A percentile compares a stretch with the other conserved stretches of the same genome.
Conservation (phyloP, 37 sponge, comb jelly and placozoan species). For the Eunapius fragilis region DNA sequence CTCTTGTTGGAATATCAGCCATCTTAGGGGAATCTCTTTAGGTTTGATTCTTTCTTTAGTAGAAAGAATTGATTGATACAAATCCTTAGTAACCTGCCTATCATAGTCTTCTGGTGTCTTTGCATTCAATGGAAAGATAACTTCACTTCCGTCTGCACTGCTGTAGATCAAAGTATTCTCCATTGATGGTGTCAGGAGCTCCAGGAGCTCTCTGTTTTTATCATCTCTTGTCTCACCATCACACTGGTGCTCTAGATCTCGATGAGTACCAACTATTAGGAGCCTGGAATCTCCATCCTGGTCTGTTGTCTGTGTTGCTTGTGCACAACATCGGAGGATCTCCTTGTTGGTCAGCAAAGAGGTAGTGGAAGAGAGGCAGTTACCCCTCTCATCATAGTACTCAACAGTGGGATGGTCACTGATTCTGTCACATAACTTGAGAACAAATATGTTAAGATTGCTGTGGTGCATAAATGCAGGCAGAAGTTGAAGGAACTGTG, state of each 20-base stretch:
- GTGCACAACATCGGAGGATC: not conserved
- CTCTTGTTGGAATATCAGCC: not conserved
- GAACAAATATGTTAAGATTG: not conserved
- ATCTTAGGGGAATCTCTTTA: not conserved
- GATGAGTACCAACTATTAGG: not conserved
- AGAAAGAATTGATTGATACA: not conserved
- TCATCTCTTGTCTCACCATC: not conserved
- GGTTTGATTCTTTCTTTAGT: not conserved
- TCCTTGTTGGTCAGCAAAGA: not conserved
- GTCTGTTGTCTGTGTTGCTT: not conserved
- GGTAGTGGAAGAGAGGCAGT: not conserved
- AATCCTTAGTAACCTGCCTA: not conserved
- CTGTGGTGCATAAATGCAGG: not conserved
- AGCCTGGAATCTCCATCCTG: not conserved
- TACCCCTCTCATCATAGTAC: not conserved
- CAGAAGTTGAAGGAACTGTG: not conserved
- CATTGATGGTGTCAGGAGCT: not conserved
- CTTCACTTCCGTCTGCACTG: not conserved
- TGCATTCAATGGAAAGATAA: not conserved
- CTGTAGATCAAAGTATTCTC: not conserved
- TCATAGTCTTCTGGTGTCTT: not conserved
- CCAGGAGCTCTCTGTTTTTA: not conserved
- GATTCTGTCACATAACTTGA: not conserved
- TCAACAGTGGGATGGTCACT: not conserved
- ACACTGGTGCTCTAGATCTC: not conserved